Evolutionary conservation across 2,888 invertebrate genomes (phyloP).

Genomic region (Apamea monoglypha): DNA sequence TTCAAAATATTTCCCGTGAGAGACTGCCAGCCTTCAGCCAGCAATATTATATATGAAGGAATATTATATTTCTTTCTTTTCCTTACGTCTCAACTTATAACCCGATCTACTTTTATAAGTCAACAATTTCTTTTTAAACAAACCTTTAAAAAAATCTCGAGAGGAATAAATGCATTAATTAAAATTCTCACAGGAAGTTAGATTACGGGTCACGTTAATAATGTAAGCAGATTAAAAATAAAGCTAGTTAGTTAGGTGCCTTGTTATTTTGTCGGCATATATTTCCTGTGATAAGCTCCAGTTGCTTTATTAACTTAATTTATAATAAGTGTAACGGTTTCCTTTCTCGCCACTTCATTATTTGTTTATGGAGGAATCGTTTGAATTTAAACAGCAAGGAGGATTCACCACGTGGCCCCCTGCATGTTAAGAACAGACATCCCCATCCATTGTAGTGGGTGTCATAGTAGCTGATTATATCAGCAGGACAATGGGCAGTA

Average conservation of each 20-base stretch:
- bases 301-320: conserved; percentile 60
- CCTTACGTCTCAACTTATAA: conserved; percentile 22
- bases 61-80: conserved; percentile 47
- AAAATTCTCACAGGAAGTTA: conserved; percentile 69
- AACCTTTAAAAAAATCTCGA: conserved; percentile 10
- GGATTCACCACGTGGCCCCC: conserved; percentile 31
- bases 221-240: conserved; percentile 65
- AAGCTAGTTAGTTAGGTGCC: conserved; percentile 61
- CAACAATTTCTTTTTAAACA: conserved; percentile 21
- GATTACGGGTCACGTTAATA: conserved; percentile 67
- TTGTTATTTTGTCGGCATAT: conserved; percentile 65
- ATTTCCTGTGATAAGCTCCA: conserved; percentile 73
- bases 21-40: conserved; percentile 64
- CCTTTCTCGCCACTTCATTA: conserved; percentile 47
- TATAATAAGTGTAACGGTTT: conserved; percentile 62
- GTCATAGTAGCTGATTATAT: conserved; percentile 46
- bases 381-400: conserved; percentile 17
- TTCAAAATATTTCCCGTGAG: conserved; percentile 86
- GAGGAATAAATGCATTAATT: conserved; percentile 55
- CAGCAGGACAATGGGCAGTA: conserved; percentile 56
- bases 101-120: conserved; percentile 11
- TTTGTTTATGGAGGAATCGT: conserved; percentile 30
- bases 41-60: conserved; percentile 41
- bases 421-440: conserved; percentile 28
- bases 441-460: conserved; percentile 51